Evolutionary conservation across 1,140 invertebrate genomes (phyloP), one percentile per base, ranked within the genome.

Genomic region (Augochlora pura): DNA sequence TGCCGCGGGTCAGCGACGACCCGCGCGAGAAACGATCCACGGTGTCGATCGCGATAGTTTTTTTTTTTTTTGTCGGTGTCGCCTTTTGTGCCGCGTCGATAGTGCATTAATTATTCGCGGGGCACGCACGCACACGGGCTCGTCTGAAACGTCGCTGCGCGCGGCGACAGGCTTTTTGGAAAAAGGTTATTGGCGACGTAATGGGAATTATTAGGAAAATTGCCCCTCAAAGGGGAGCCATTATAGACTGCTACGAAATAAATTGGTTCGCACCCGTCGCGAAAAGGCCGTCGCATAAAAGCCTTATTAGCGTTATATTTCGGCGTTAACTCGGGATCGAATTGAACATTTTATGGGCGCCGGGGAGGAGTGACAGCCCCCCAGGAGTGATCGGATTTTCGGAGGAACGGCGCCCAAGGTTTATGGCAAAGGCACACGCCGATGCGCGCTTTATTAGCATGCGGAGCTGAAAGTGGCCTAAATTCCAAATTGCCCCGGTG

Each of bases 161-260:
- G 60, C 46, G 27, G 27, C 65, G 49, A 63, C 65, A 65, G 68
- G 69, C 81, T 83, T 83, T 79, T 49, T 38, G 25, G 69, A 71
- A 77, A 84, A 81, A 81, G 71, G 76, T 84, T 76, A 84, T 85
- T 76, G 67, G 64, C 65, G 64, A 23, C 72, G 72, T 84, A 76
- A 85, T 85, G 77, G 72, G 80, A 76, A 85, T 85, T 85, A 85
- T 81, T 84, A 84, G 77, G 84, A 84, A 85, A 85, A 85, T 85
- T 81, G 77, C 27, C 52, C 62, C n/a, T 76, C 82, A 84, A 85
- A 85, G 82, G 72, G 66, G 57, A 72, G 49, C 42, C 77, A 81
- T 84, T 85, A 85, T 84, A 78, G 82, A 64, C 67, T 71, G 73
- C 67, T 84, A 68, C 54, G 38, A 18, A 73, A 85, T 85, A 84